Base-by-base conservation (phyloP, 2,888 invertebrate species). In the Idaea biselata region DNA sequence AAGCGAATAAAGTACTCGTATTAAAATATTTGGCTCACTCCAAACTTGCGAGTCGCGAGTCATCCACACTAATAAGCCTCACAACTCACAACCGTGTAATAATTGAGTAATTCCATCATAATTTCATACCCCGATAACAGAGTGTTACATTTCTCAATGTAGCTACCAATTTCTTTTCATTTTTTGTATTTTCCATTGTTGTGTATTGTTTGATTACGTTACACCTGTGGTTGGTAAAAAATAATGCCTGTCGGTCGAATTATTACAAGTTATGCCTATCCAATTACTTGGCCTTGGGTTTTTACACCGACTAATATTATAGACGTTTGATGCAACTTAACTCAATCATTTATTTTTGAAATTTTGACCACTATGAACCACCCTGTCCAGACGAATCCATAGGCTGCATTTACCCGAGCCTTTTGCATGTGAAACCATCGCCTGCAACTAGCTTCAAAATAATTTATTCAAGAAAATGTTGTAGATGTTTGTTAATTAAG, bases 11-110 rank as follows among this genome's bases (percentile, higher is more conserved):
- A n/a, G n/a, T 32, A 11, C 32, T 11, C 44, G 7, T 8, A 44
- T 44, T 44, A 44, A 44, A 44, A 11, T 44, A 44, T 44, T 44
- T 44, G 11, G 3, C 8, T 33, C 33, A 7, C 44, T 44, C 44
- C 44, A 44, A 44, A 44, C 44, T 11, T 11, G 44, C 11, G 44
- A 84, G 80, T 73, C 79, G 78, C 78, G 70, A 89, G 90, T 91
- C 91, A 91, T 91, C 71, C 81, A 79, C 79, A 77, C 81, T 91
- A 91, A 91, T 90, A 90, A 91, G 91, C 90, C 82, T 58, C 70
- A 75, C 71, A 68, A n/a, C n/a, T 25, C 70, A 63, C 64, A 69
- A 69, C 74, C 78, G 82, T 82, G 66, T 55, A 82, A 82, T 88
- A 86, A 87, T 86, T 83, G 85, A 80, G 83, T 84, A 82, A 84